Percentiles rank a stretch among this genome's conserved stretches.
phyloP scores from a whole-genome alignment of 2,888 invertebrate genomes.

The Monopis laevigella region DNA sequence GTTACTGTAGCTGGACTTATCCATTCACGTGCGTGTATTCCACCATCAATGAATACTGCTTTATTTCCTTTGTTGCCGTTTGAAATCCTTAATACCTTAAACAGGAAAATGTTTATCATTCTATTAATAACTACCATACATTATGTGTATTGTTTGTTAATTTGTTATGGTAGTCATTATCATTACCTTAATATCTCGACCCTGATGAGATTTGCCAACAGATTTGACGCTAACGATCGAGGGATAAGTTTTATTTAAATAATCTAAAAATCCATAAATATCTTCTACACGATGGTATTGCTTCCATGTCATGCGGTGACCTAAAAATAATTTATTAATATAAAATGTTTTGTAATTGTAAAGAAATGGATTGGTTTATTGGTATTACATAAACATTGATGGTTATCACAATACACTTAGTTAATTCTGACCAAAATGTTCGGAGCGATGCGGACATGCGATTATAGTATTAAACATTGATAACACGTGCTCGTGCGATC shows the following conservation, averaged over 20 bases:
- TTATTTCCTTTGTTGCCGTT: constrained; percentile 73
- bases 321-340: constrained; percentile 29
- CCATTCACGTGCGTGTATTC: constrained; percentile 94
- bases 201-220: constrained; percentile 81
- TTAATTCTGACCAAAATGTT: too few species aligned
- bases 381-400: too few species aligned
- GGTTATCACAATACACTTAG: too few species aligned
- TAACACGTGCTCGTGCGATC: not conserved
- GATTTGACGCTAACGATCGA: constrained; percentile 75
- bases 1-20: constrained; percentile 86
- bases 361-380: too few species aligned
- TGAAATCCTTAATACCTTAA: constrained; percentile 69
- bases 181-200: constrained; percentile 77
- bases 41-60: constrained; percentile 81
- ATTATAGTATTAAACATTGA: constrained; percentile 8
- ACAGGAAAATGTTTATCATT: too few species aligned
- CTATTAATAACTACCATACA: too few species aligned
- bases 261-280: constrained; percentile 81
- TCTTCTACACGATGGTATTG: constrained; percentile 81
- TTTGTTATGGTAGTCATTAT: not conserved
- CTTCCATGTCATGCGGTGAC: constrained; percentile 77
- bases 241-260: constrained; percentile 79
- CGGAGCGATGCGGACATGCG: not conserved
- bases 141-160: not conserved
- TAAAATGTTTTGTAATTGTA: too few species aligned